Evolutionary conservation across 2,113 vertebrate species (phyloP).

Genomic region (Burhinus oedicnemus): DNA sequence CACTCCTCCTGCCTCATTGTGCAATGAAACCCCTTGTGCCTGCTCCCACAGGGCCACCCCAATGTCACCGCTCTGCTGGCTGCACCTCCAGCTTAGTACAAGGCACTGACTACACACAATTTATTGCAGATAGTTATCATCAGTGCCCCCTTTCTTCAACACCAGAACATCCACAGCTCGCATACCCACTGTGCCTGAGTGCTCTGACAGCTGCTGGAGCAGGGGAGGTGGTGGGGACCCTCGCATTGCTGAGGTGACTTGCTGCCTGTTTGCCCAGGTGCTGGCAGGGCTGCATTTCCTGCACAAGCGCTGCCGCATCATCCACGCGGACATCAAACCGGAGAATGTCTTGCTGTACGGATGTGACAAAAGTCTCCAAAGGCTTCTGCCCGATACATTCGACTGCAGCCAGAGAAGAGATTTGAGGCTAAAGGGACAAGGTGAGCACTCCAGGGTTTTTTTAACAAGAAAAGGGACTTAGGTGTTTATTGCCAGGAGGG

Average conservation of each 20-base stretch:
- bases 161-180: neutral
- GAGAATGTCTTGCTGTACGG: constrained; percentile 83
- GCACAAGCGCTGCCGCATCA: constrained; percentile 83
- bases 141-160: neutral
- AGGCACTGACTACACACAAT: neutral
- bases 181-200: rapidly evolving
- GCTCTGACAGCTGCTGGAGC: neutral
- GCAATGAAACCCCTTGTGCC: neutral
- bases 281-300: constrained; percentile 85
- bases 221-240: neutral
- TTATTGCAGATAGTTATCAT: neutral
- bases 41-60: neutral
- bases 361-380: constrained; percentile 53
- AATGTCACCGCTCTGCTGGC: rapidly evolving
- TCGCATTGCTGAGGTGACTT: neutral
- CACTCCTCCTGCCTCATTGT: rapidly evolving
- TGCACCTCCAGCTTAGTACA: neutral
- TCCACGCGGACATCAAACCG: constrained; percentile 88
- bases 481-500: neutral
- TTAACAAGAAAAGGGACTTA: neutral
- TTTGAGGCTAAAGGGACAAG: neutral
- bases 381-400: constrained; percentile 24
- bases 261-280: constrained; percentile 66
- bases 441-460: neutral
- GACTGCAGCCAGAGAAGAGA: neutral